Percentiles rank a stretch among this genome's conserved stretches.
These are phyloP conservation scores for Platypus cylindrus DNA, from an alignment of 2,888 invertebrate species.

Conservation along the genomic window DNA sequence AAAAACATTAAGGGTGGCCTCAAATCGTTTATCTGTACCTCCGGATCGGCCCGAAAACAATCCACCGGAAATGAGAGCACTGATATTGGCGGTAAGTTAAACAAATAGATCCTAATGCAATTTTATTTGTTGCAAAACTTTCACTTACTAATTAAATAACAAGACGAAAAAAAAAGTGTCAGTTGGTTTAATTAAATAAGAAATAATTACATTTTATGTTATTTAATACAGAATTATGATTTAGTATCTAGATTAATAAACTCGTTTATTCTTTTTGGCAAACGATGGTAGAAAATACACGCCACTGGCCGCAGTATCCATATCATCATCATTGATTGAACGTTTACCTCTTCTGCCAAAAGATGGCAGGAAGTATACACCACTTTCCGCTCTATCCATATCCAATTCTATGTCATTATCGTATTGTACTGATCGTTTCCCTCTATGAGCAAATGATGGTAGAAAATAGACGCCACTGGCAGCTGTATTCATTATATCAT, in stretches of 20 bases:
- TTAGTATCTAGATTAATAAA: too few species aligned
- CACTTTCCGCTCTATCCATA: constrained; percentile 13
- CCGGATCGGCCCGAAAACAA: constrained; percentile 31
- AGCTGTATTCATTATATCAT: too few species aligned
- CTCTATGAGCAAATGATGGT: constrained; percentile 10
- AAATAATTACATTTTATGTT: too few species aligned
- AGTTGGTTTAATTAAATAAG: too few species aligned
- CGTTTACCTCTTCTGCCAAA: constrained; percentile 13
- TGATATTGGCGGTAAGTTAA: constrained; percentile 39
- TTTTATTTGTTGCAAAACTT: too few species aligned
- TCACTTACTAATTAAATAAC: too few species aligned
- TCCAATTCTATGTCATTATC: too few species aligned
- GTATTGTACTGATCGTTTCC: constrained; percentile 8
- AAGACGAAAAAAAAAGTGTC: too few species aligned
- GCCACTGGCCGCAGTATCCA: constrained; percentile 11
- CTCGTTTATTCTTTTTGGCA: too few species aligned
- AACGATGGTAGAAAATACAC: constrained; percentile 13
- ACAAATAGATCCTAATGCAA: neutral
- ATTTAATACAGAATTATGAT: too few species aligned
- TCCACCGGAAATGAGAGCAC: constrained; percentile 40
- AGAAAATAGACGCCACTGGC: constrained; percentile 10
- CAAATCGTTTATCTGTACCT: constrained; percentile 40
- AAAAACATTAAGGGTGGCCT: constrained; percentile 45
- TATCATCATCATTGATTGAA: constrained; percentile 5
- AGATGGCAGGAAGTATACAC: constrained; percentile 13